Evolutionary conservation across 2,113 vertebrate genomes (phyloP).

Genomic region (Platichthys flesus): DNA sequence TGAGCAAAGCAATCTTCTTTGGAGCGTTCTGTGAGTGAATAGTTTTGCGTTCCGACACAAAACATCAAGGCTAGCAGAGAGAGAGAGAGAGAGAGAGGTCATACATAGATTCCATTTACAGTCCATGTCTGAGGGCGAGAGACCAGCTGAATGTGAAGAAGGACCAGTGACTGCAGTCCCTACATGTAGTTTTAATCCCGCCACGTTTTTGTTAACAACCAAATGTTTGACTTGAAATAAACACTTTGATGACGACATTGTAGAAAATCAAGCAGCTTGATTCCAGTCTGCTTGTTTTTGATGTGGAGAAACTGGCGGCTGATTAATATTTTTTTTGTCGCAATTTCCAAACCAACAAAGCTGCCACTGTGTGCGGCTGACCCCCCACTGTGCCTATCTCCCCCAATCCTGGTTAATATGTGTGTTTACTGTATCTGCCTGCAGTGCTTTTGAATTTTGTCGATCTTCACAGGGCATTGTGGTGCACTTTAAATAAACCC

Average conservation of each 20-base stretch:
- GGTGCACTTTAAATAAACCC: constrained; percentile 38
- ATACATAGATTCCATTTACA: constrained; percentile 44
- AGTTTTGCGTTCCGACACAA: constrained; percentile 9
- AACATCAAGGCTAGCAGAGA: constrained; percentile 2
- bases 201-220: constrained; percentile 24
- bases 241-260: constrained; percentile 31
- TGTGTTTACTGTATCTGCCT: constrained; percentile 65
- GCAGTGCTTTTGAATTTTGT: constrained; percentile 45
- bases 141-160: constrained; percentile 55
- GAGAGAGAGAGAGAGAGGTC: constrained; percentile 15
- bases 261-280: constrained; percentile 40
- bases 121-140: constrained; percentile 11
- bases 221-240: constrained; percentile 52
- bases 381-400: constrained; percentile 50
- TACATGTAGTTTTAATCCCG: constrained; percentile 43
- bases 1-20: constrained; percentile 19
- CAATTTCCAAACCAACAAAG: constrained; percentile 56
- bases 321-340: constrained; percentile 43
- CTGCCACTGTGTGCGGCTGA: constrained; percentile 38
- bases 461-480: constrained; percentile 46
- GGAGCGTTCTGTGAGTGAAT: background rate
- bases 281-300: constrained; percentile 41
- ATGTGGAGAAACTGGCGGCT: constrained; percentile 13
- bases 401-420: constrained; percentile 53
- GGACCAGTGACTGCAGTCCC: constrained; percentile 11